Evolutionary conservation across 2,888 invertebrate genomes (phyloP).

Genomic region (Homarus gammarus): DNA sequence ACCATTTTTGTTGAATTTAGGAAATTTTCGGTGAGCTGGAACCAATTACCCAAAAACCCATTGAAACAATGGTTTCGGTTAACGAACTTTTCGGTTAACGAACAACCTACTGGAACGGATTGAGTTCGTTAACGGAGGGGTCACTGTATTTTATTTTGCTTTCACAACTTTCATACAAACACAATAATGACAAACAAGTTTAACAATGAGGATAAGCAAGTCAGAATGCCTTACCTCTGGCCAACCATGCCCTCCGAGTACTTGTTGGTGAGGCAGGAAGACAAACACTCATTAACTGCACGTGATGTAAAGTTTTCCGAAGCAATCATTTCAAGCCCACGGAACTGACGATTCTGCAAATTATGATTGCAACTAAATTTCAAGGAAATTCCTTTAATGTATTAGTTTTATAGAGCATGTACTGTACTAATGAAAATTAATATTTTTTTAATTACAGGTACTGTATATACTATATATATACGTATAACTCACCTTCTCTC

Average conservation of each 20-base stretch:
- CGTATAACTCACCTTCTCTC: slow-evolving; percentile 57
- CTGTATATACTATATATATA: not conserved
- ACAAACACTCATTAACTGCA: slow-evolving; percentile 79
- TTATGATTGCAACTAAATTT: not conserved
- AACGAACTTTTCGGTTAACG: too few species aligned
- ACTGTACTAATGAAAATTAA: not conserved
- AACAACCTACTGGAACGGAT: too few species aligned
- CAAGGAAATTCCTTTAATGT: not conserved
- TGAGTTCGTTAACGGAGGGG: too few species aligned
- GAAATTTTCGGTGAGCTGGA: too few species aligned
- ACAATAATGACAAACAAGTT: too few species aligned
- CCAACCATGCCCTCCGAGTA: slow-evolving; percentile 78
- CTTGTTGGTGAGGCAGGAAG: slow-evolving; percentile 82
- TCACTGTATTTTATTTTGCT: too few species aligned
- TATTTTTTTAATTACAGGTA: not conserved
- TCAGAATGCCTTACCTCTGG: slow-evolving; percentile 76
- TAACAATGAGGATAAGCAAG: too few species aligned
- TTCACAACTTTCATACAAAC: too few species aligned
- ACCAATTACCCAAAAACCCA: too few species aligned
- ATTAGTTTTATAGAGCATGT: not conserved
- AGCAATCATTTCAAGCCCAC: slow-evolving; percentile 82
- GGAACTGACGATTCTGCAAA: slow-evolving; percentile 80
- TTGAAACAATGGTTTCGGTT: too few species aligned
- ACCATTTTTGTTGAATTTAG: too few species aligned
- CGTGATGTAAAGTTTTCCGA: slow-evolving; percentile 80